Percentiles rank a stretch among this genome's conserved stretches.
Conservation (phyloP, 35 echinoderm and acorn worm species). For the Holothuria glaberrima region DNA sequence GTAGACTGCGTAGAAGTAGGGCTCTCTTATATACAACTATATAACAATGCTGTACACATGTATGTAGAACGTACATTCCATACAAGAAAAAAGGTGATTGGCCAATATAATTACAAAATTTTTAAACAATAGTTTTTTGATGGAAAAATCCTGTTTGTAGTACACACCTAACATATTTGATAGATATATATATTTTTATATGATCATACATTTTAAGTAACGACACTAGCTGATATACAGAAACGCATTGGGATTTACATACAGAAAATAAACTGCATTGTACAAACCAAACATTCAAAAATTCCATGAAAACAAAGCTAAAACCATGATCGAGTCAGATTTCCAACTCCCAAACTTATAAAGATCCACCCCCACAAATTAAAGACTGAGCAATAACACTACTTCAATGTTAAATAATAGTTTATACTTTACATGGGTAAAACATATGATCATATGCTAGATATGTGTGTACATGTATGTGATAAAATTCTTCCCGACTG, state of each 20-base stretch:
- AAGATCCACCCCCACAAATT: too few relatives aligned
- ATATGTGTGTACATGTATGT: too few relatives aligned
- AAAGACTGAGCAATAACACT: too few relatives aligned
- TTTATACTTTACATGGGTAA: too few relatives aligned
- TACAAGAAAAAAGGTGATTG: slow-evolving; percentile 50
- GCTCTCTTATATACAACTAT: slow-evolving; percentile 59
- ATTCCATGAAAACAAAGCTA: too few relatives aligned
- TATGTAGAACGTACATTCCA: slow-evolving; percentile 38
- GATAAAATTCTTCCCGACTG: too few relatives aligned
- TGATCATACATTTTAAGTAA: slow-evolving; percentile 33
- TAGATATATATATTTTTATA: slow-evolving; percentile 35
- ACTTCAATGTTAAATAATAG: too few relatives aligned
- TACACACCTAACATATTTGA: slow-evolving; percentile 49
- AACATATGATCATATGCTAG: too few relatives aligned
- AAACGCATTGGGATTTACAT: slow-evolving; percentile 42
- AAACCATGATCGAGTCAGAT: too few relatives aligned
- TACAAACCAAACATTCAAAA: too few relatives aligned
- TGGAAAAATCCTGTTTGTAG: slow-evolving; percentile 28
- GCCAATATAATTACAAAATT: slow-evolving; percentile 37
- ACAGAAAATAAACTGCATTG: background rate
- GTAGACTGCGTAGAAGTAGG: slow-evolving; percentile 60
- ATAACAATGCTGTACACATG: slow-evolving; percentile 46
- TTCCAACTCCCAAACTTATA: too few relatives aligned
- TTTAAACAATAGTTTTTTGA: slow-evolving; percentile 32
- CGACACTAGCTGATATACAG: slow-evolving; percentile 29